Conservation (phyloP, 1,140 invertebrate genomes). For the Ceratitis capitata region DNA sequence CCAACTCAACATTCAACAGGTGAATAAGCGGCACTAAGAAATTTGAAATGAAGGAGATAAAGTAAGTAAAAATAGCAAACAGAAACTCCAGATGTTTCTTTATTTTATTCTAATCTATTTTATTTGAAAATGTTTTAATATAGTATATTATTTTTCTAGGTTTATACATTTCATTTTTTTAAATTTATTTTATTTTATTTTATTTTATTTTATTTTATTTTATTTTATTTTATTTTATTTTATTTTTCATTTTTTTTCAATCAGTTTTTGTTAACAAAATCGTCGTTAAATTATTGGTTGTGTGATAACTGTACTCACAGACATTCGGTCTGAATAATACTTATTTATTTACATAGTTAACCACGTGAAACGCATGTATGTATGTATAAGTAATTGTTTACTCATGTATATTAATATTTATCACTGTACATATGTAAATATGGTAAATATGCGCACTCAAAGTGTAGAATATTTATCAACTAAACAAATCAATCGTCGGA, state of each 20-base stretch:
- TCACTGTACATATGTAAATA: background rate
- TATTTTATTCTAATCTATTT: no score
- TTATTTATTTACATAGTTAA: background rate
- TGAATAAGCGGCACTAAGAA: background rate
- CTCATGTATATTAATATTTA: background rate
- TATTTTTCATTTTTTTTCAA: no score
- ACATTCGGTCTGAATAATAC: background rate
- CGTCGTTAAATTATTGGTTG: no score
- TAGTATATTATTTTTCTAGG: no score
- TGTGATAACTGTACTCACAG: no score
- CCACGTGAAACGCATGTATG: background rate
- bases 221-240: no score
- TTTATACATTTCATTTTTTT: no score
- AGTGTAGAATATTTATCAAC: background rate
- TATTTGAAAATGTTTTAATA: no score
- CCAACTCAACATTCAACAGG: slow-evolving; percentile 1
- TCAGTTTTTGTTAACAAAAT: no score
- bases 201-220: no score
- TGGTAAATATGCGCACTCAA: background rate
- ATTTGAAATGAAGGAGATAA: background rate
- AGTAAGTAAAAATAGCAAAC: background rate
- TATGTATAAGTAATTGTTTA: background rate
- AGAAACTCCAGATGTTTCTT: background rate
- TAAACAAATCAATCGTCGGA: background rate
- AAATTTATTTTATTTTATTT: no score